phyloP scores from a whole-genome alignment of 2,113 vertebrate species.

The Atrichornis clamosus region DNA sequence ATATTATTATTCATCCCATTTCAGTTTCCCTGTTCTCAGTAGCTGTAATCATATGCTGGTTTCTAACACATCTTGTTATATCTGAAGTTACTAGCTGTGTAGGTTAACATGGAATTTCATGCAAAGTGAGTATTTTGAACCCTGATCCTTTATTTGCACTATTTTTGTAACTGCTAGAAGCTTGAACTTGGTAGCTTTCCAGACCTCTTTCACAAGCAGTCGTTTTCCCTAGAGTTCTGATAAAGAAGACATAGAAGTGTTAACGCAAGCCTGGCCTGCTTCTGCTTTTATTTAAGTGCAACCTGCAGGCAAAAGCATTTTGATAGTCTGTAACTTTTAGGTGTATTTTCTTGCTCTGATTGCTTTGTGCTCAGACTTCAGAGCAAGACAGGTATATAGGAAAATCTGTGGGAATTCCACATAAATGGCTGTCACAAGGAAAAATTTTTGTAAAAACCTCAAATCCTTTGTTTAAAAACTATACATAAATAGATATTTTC shows the following conservation, averaged over 20 bases:
- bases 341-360: neutral
- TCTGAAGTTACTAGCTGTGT: neutral
- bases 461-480: neutral
- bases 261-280: neutral
- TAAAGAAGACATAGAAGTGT: neutral
- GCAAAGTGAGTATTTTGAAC: neutral
- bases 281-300: neutral
- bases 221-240: neutral
- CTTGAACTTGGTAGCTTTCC: constrained; percentile 3
- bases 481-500: neutral
- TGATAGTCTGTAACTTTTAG: neutral
- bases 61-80: neutral
- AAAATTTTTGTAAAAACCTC: neutral
- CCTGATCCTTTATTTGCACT: neutral
- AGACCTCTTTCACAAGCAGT: neutral
- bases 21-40: neutral
- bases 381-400: neutral
- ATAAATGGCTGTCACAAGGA: neutral
- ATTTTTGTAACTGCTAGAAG: neutral
- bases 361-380: neutral
- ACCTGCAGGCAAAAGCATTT: neutral
- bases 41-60: neutral
- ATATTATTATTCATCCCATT: neutral
- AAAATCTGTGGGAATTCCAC: neutral
- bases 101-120: neutral